phyloP scores from a whole-genome alignment of 2,113 vertebrate species.

The Epinephelus fuscoguttatus region DNA sequence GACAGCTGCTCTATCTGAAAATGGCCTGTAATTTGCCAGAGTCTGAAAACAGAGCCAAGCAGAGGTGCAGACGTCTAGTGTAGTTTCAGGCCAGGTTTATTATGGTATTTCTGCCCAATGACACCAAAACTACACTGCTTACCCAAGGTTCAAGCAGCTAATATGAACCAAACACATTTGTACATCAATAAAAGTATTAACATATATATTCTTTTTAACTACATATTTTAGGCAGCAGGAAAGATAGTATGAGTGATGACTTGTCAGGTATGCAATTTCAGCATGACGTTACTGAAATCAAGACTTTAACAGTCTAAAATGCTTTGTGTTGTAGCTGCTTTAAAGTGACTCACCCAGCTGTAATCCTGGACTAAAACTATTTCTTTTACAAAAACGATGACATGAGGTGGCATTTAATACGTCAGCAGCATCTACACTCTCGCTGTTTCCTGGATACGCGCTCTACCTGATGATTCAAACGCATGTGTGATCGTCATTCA shows the following conservation, averaged over 20 bases:
- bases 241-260: not conserved
- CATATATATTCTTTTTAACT: not conserved
- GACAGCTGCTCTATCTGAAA: too few species aligned
- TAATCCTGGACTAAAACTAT: not conserved
- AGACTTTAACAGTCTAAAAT: not conserved
- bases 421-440: not conserved
- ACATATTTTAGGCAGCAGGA: not conserved
- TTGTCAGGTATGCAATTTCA: not conserved
- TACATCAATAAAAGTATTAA: not conserved
- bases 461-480: conserved; percentile 33
- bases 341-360: not conserved
- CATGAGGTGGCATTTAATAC: not conserved
- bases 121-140: too few species aligned
- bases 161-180: not conserved
- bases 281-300: not conserved
- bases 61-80: too few species aligned
- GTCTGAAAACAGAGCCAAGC: too few species aligned
- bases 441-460: not conserved
- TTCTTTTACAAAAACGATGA: not conserved
- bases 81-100: too few species aligned
- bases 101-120: too few species aligned
- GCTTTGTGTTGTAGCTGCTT: not conserved
- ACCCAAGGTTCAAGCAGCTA: not conserved
- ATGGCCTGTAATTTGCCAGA: too few species aligned
- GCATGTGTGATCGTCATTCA: conserved; percentile 16